Percentiles rank a stretch among this genome's conserved stretches.
Evolutionary conservation across 2,113 vertebrate genomes (phyloP).

Genomic region (Semicossyphus pulcher): DNA sequence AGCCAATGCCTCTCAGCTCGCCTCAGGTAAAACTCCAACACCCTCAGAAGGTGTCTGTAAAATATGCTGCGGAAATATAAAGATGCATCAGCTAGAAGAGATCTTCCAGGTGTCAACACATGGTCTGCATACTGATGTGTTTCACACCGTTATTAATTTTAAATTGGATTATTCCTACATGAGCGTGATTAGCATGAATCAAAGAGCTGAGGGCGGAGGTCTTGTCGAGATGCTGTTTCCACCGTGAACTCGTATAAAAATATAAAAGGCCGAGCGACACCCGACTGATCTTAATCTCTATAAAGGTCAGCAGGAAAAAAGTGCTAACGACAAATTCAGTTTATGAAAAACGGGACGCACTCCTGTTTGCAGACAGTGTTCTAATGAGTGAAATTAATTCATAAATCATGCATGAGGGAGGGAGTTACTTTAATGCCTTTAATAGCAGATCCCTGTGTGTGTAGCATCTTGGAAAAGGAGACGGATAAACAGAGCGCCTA

Average conservation of each 20-base stretch:
- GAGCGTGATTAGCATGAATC: constrained; percentile 4
- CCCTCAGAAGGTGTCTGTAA: not conserved
- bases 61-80: constrained; percentile 9
- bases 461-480: constrained; percentile 13
- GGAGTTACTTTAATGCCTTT: constrained; percentile 26
- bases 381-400: constrained; percentile 59
- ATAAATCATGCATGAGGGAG: constrained; percentile 58
- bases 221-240: constrained; percentile 17
- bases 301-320: constrained; percentile 62
- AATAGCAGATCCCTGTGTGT: constrained; percentile 7
- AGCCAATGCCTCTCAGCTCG: not conserved
- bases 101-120: not conserved
- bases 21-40: constrained; percentile 1
- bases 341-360: constrained; percentile 26
- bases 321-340: constrained; percentile 45
- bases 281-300: constrained; percentile 28
- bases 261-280: constrained; percentile 24
- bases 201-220: not conserved
- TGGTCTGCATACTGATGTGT: constrained; percentile 20
- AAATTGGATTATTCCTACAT: not conserved
- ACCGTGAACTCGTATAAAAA: constrained; percentile 18
- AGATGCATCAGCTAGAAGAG: not conserved
- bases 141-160: not conserved
- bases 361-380: constrained; percentile 47
- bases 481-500: not conserved